Percentiles rank a stretch among this genome's conserved stretches.
Evolutionary conservation across 2,113 vertebrate genomes (phyloP).

Genomic region (Sander lucioperca): DNA sequence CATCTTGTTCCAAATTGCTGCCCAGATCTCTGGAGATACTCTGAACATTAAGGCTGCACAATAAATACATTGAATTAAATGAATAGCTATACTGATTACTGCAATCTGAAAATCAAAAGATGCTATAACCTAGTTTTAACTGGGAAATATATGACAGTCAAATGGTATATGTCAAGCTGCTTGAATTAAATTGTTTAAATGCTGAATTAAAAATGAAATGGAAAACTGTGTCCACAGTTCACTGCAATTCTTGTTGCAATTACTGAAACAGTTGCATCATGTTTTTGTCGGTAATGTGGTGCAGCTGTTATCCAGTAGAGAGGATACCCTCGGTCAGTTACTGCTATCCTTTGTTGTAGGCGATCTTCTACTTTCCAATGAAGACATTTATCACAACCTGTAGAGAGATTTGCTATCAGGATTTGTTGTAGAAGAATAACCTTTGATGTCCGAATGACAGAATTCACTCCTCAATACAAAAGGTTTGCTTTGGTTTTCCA

Average conservation of each 20-base stretch:
- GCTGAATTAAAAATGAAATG: conserved; percentile 25
- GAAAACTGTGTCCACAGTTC: neutral
- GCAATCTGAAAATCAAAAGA: neutral
- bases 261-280: conserved; percentile 39
- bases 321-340: conserved; percentile 18
- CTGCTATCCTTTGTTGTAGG: neutral
- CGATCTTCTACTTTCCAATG: conserved; percentile 5
- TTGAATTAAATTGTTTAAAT: neutral
- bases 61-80: neutral
- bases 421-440: conserved; percentile 19
- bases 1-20: conserved; percentile 8
- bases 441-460: conserved; percentile 60
- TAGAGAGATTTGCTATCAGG: conserved; percentile 15
- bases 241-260: conserved; percentile 16
- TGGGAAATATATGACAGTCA: no score
- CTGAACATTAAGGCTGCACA: neutral
- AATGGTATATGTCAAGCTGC: neutral
- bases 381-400: neutral
- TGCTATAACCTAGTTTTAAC: neutral
- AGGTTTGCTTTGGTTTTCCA: conserved; percentile 33
- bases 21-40: neutral
- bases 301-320: conserved; percentile 22
- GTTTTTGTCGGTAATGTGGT: conserved; percentile 15
- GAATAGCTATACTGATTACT: neutral
- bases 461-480: conserved; percentile 31